These are phyloP conservation scores for Eledone cirrhosa DNA, from an alignment of 2,888 invertebrate genomes.

Conservation along the genomic window DNA sequence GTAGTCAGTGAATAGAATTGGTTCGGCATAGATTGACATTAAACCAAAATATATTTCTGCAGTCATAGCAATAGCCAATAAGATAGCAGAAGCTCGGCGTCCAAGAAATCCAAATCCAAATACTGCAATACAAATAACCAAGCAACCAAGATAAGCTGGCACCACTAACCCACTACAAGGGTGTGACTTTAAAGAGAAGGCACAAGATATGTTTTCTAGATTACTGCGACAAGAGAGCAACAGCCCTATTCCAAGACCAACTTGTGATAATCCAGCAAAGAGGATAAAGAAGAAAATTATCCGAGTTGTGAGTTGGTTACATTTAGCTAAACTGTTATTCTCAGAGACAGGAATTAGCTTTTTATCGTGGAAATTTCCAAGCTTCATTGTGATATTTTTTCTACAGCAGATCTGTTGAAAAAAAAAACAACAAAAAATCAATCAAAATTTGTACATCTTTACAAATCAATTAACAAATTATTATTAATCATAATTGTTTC, in stretches of 20 bases:
- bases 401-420: neutral
- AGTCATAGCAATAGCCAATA: constrained; percentile 12
- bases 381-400: neutral
- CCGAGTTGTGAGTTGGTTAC: neutral
- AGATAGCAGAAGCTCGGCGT: neutral
- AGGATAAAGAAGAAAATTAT: constrained; percentile 10
- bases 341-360: neutral
- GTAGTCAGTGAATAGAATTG: neutral
- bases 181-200: constrained; percentile 14
- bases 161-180: neutral
- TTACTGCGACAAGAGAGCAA: neutral
- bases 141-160: constrained; percentile 12
- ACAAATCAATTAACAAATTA: too few relatives aligned
- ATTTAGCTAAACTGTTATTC: neutral
- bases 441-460: neutral
- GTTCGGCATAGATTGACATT: neutral
- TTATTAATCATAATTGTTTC: too few relatives aligned
- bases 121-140: constrained; percentile 9
- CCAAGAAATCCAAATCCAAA: constrained; percentile 27
- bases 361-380: neutral
- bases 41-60: constrained; percentile 4
- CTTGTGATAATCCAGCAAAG: constrained; percentile 14
- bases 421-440: neutral
- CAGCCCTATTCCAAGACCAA: constrained; percentile 20
- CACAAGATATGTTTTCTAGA: neutral